Evolutionary conservation across 2,797 vertebrate genomes (phyloP), one percentile per base, ranked within the genome.

Genomic region (Emys orbicularis): DNA sequence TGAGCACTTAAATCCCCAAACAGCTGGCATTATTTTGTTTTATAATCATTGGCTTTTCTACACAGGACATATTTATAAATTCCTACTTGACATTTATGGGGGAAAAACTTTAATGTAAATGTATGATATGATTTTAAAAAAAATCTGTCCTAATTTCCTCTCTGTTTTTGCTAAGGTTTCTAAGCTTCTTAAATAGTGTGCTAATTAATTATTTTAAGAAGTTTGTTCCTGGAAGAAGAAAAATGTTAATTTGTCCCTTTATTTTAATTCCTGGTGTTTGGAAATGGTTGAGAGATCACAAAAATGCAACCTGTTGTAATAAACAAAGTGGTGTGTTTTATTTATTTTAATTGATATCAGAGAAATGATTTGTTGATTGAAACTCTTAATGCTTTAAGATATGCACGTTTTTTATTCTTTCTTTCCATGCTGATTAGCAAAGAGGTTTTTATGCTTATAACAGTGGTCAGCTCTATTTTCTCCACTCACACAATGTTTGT

Each of bases 221-320:
- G 95, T 98, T 98, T 97, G 95, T 97, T 97, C 95, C 95, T 96
- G 94, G 93, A 95, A 92, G 91, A 94, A 96, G 91, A 92, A 97
- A 97, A 97, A 97, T 92, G 81, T 97, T 97, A 88, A 97, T 97
- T 97, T 97, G 87, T 96, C 86, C 94, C 94, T 93, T 97, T 97
- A 97, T 98, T 98, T 98, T 98, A 97, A 98, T 97, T 97, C 93
- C 89, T 97, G 95, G 88, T 92, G 97, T 98, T 98, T 98, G 97
- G 98, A 98, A 98, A 98, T 97, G 97, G 97, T 97, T 97, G 97
- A 97, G 97, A 98, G 95, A 98, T 97, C 97, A 95, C 97, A 98
- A 97, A 98, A 98, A 98, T 98, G 98, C 98, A 98, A 98, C 98
- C 98, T 98, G 98, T 98, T 98, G 98, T 98, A 97, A 97, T 97